phyloP scores from a whole-genome alignment of 2,888 invertebrate species.

The Phengaris arion region DNA sequence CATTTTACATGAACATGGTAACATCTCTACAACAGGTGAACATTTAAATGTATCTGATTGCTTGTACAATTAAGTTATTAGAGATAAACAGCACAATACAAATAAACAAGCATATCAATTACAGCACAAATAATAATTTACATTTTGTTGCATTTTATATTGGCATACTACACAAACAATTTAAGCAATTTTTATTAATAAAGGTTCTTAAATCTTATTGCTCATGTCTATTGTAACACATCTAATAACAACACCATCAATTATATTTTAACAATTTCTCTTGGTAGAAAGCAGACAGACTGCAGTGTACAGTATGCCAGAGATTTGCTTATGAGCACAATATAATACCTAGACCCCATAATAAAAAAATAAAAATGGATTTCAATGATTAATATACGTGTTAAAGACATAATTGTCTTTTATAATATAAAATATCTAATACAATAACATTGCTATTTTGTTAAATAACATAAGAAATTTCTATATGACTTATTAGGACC shows the following conservation, averaged over 20 bases:
- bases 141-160: slow-evolving; percentile 28
- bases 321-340: slow-evolving; percentile 13
- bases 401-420: slow-evolving; percentile 18
- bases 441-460: slow-evolving; percentile 24
- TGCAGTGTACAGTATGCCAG: neutral
- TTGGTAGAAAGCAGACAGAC: neutral
- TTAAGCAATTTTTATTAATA: slow-evolving; percentile 11
- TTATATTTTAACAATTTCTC: slow-evolving; percentile 19
- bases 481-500: slow-evolving; percentile 15
- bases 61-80: neutral
- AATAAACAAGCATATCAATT: slow-evolving; percentile 29
- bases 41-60: neutral
- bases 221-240: slow-evolving; percentile 24
- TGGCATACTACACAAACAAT: slow-evolving; percentile 29
- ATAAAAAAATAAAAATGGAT: slow-evolving; percentile 13
- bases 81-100: slow-evolving; percentile 21
- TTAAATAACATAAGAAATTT: slow-evolving; percentile 24
- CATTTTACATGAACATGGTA: slow-evolving; percentile 33
- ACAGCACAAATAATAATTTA: slow-evolving; percentile 29
- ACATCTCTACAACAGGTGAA: slow-evolving; percentile 25
- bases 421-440: slow-evolving; percentile 27
- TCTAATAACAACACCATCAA: slow-evolving; percentile 23
- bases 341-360: slow-evolving; percentile 26
- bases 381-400: slow-evolving; percentile 4
- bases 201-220: slow-evolving; percentile 18